Evolutionary conservation across 2,797 vertebrate species (phyloP).

Genomic region (Sebastes nivosus): DNA sequence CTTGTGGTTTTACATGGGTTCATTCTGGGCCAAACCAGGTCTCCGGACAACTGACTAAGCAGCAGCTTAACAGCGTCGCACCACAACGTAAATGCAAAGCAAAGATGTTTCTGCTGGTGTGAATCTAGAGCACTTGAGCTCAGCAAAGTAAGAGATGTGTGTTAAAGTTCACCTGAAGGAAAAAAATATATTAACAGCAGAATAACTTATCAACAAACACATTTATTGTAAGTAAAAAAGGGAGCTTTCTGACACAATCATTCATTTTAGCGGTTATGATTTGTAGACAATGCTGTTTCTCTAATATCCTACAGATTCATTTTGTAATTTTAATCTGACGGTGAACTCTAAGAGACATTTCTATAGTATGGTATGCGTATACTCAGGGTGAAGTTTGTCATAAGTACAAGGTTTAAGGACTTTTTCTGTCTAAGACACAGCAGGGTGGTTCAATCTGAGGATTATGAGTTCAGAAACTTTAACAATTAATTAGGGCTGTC

Average conservation of each 20-base stretch:
- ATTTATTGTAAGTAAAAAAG: neutral
- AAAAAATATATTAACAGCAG: neutral
- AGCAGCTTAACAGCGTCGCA: constrained; percentile 20
- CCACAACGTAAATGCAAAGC: constrained; percentile 9
- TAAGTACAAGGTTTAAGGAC: neutral
- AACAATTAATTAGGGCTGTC: neutral
- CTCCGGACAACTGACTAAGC: constrained; percentile 47
- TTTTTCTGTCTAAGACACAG: neutral
- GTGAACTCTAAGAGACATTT: neutral
- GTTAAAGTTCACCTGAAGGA: neutral
- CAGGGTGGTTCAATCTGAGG: neutral
- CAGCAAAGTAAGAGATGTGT: neutral
- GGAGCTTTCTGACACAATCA: neutral
- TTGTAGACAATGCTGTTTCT: neutral
- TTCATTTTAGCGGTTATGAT: neutral
- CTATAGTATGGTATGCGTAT: neutral
- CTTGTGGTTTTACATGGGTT: constrained; percentile 47
- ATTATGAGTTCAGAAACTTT: neutral
- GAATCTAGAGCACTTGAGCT: constrained; percentile 1
- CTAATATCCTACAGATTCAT: neutral
- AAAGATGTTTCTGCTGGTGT: neutral
- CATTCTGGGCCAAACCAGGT: constrained; percentile 22
- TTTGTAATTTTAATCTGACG: neutral
- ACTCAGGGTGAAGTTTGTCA: neutral
- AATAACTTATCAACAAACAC: neutral